Conservation (phyloP, 1,140 invertebrate genomes). For the Drosophila sucinea region DNA sequence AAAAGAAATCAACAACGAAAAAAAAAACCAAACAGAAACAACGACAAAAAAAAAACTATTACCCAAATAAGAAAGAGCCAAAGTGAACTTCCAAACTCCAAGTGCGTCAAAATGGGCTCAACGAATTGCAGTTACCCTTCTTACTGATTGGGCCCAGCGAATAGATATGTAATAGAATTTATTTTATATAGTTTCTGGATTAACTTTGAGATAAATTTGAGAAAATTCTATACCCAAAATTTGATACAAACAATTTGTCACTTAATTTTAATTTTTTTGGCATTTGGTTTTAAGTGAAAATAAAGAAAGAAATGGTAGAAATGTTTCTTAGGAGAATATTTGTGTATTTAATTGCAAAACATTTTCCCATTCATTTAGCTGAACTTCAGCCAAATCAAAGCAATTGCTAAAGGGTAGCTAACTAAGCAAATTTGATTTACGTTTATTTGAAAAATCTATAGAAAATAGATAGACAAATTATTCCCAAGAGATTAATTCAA, state of each 20-base stretch:
- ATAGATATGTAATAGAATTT: too few relatives aligned
- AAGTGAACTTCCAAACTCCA: constrained; percentile 1
- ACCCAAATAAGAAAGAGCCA: constrained; percentile 49
- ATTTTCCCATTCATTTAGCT: too few relatives aligned
- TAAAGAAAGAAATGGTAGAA: too few relatives aligned
- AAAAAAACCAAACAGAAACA: constrained; percentile 48
- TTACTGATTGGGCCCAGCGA: not conserved
- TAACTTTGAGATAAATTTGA: too few relatives aligned
- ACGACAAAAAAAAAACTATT: constrained; percentile 59
- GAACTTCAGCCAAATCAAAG: too few relatives aligned
- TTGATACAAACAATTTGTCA: too few relatives aligned
- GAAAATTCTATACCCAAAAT: too few relatives aligned
- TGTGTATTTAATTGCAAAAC: too few relatives aligned
- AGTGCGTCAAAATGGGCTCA: not conserved
- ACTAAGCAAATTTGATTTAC: not conserved
- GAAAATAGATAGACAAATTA: not conserved
- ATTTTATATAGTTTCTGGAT: too few relatives aligned
- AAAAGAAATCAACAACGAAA: constrained; percentile 38
- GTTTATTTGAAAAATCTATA: not conserved
- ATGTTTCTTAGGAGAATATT: too few relatives aligned
- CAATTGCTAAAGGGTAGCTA: not conserved
- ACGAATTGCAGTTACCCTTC: not conserved
- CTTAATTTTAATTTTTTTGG: too few relatives aligned
- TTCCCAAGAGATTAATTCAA: not conserved
- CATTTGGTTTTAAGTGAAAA: too few relatives aligned